Percentiles rank a stretch among this genome's conserved stretches.
Evolutionary conservation across 2,888 invertebrate genomes (phyloP).

Genomic region (Drosophila recens): DNA sequence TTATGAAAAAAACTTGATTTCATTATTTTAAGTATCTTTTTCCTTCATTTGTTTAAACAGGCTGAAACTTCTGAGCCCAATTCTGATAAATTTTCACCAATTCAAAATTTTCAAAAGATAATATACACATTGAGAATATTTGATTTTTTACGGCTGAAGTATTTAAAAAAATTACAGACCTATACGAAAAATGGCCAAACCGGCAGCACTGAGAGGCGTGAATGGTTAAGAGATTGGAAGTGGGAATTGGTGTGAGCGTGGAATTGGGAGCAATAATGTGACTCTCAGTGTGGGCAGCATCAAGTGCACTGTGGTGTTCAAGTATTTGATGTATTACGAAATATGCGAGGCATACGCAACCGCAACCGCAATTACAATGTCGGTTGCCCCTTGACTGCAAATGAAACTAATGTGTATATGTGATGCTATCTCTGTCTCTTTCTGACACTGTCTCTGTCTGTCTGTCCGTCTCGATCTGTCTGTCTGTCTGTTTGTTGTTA

Average conservation of each 20-base stretch:
- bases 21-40: too few species aligned
- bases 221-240: conserved; percentile 2
- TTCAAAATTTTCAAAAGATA: too few species aligned
- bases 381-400: conserved; percentile 46
- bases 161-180: background rate
- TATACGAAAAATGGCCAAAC: background rate
- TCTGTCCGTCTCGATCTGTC: background rate
- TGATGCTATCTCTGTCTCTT: background rate
- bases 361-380: conserved; percentile 76
- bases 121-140: too few species aligned
- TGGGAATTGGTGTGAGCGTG: conserved; percentile 16
- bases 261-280: conserved; percentile 14
- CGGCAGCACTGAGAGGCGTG: conserved; percentile 7
- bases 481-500: conserved; percentile 41
- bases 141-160: too few species aligned
- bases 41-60: too few species aligned
- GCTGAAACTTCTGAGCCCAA: too few species aligned
- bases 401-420: conserved; percentile 39
- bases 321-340: conserved; percentile 78
- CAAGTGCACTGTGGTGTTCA: conserved; percentile 68
- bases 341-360: conserved; percentile 57
- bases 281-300: conserved; percentile 40
- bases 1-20: too few species aligned
- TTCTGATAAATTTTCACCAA: too few species aligned
- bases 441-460: background rate